Evolutionary conservation across 1,140 invertebrate genomes (phyloP).

Genomic region (Hylaeus anthracinus): DNA sequence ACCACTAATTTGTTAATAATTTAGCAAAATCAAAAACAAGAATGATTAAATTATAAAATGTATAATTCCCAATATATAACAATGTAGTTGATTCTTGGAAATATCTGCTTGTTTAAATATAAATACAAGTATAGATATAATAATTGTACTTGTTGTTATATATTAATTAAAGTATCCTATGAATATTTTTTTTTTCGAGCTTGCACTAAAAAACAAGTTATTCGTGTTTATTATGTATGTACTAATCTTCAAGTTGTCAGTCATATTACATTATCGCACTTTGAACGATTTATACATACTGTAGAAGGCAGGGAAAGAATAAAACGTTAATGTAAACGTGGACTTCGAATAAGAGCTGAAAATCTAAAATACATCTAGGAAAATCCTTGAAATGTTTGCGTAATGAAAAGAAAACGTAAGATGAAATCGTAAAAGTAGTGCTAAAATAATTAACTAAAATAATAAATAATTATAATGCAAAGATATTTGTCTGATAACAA

Average conservation of each 20-base stretch:
- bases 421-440: conserved; percentile 23
- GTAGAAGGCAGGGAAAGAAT: conserved; percentile 14
- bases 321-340: conserved; percentile 18
- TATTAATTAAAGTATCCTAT: conserved; percentile 13
- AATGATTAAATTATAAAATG: conserved; percentile 31
- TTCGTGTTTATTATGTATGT: conserved; percentile 16
- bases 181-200: conserved; percentile 10
- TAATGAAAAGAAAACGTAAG: conserved; percentile 5
- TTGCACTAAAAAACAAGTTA: conserved; percentile 4
- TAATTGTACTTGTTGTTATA: conserved; percentile 18
- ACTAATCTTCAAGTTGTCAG: conserved; percentile 12
- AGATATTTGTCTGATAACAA: conserved; percentile 27
- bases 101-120: conserved; percentile 15
- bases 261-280: not conserved
- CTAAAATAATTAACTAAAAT: conserved; percentile 50
- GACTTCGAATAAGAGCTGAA: conserved; percentile 15
- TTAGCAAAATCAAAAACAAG: conserved; percentile 34
- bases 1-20: conserved; percentile 58
- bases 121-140: not conserved
- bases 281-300: not conserved
- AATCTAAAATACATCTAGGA: conserved; percentile 7
- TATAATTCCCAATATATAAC: not conserved
- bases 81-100: not conserved
- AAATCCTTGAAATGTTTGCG: conserved; percentile 14
- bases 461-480: conserved; percentile 57